Conservation (phyloP, 1,140 invertebrate genomes). For the Lordiphosa collinella region DNA sequence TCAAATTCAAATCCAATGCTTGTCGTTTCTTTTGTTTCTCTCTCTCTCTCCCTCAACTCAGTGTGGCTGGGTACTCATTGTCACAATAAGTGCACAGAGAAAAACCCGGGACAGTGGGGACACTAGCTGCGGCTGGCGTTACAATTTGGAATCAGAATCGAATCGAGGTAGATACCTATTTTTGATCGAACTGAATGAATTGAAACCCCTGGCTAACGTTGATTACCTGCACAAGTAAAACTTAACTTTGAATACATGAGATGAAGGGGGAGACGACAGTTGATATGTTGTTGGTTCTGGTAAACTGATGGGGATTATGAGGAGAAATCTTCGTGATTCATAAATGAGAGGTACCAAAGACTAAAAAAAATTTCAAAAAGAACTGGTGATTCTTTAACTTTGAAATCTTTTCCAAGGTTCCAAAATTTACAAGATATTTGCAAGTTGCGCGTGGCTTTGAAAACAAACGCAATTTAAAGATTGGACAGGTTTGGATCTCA, state of each 20-base stretch:
- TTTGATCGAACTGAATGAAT: constrained; percentile 19
- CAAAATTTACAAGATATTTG: too few relatives aligned
- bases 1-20: not conserved
- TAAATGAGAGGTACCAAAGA: too few relatives aligned
- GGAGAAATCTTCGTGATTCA: too few relatives aligned
- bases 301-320: too few relatives aligned
- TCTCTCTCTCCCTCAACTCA: constrained; percentile 3
- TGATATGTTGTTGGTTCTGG: not conserved
- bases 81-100: not conserved
- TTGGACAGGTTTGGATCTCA: too few relatives aligned
- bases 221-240: not conserved
- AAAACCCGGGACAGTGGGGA: not conserved
- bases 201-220: constrained; percentile 5
- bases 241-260: too few relatives aligned
- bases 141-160: constrained; percentile 7
- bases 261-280: not conserved
- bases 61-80: constrained; percentile 1
- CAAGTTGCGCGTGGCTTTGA: too few relatives aligned
- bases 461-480: too few relatives aligned
- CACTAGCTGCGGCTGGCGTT: not conserved
- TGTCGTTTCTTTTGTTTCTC: not conserved
- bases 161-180: not conserved
- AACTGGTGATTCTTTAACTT: too few relatives aligned
- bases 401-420: too few relatives aligned
- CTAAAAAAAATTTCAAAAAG: too few relatives aligned